Percentiles rank a stretch among this genome's conserved stretches.
Evolutionary conservation across 1,140 invertebrate species (phyloP).

Genomic region (Cyphomyrmex costatus): DNA sequence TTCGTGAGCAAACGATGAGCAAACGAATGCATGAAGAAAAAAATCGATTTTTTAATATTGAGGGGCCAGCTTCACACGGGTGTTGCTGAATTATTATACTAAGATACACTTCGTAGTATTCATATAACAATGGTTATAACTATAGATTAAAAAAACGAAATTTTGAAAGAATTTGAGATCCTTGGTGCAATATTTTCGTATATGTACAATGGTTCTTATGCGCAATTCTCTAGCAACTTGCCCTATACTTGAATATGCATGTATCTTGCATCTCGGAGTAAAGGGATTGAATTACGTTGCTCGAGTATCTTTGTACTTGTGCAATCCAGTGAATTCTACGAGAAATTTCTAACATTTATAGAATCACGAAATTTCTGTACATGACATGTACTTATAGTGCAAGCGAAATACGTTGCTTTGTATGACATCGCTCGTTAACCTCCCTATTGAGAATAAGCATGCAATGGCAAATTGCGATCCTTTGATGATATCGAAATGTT

Average conservation of each 20-base stretch:
- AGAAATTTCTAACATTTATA: slow-evolving; percentile 31
- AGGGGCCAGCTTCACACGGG: too few relatives aligned
- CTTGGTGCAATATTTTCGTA: background rate
- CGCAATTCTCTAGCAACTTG: background rate
- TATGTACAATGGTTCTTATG: background rate
- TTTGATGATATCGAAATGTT: slow-evolving; percentile 12
- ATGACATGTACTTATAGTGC: slow-evolving; percentile 15
- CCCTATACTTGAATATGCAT: background rate
- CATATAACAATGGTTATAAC: background rate
- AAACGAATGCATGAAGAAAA: too few relatives aligned
- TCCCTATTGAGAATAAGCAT: background rate
- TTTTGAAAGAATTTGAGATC: background rate
- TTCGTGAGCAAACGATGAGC: too few relatives aligned
- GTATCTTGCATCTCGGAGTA: background rate
- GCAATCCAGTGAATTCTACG: background rate
- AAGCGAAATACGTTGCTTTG: slow-evolving; percentile 13
- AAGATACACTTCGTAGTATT: background rate
- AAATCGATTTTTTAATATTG: too few relatives aligned
- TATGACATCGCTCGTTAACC: slow-evolving; percentile 3
- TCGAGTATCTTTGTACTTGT: background rate
- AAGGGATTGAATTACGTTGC: slow-evolving; percentile 34
- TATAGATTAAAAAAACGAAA: background rate
- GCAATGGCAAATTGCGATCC: background rate
- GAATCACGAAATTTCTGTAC: background rate
- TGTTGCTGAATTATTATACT: background rate